Evolutionary conservation across 2,797 vertebrate species (phyloP), one percentile per base, ranked within the genome.

Genomic region (Ctenopoma kingsleyae): DNA sequence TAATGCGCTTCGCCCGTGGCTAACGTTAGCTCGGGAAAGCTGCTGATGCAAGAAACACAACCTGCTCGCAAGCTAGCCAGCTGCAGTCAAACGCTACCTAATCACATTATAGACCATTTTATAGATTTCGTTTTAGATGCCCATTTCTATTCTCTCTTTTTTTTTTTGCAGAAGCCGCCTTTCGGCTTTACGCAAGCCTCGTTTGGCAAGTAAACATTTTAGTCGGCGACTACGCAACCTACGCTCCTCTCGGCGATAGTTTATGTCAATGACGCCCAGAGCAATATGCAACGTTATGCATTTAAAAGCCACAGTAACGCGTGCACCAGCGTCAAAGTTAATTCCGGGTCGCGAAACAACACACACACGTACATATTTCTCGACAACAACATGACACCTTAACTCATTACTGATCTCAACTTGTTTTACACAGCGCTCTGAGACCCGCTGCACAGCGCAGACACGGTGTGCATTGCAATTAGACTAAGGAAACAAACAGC

Each of bases 41-140:
- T 86, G 88, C 90, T 91, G 89, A 90, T 91, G 89, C 85, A 90
- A 91, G 89, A 86, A 85, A 83, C 82, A 82, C 82, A 86, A 84
- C 79, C 85, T 80, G 81, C 87, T 88, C 60, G 41, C 23, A 46
- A 71, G 74, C 76, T 84, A 68, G 72, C 75, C 72, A 81, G 69
- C 83, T 82, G 89, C 88, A 85, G 80, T 59, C 64, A 68, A 66
- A 54, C 73, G 41, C 56, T 48, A 13, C 64, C 63, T 52, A 63
- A 65, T 12, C 65, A 70, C 53, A 78, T 46, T 67, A 40, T 38
- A 15, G 17, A 44, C 4, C 23, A 20, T 51, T 50, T 27, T 57
- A 12, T 10, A 20, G 47, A 67, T 44, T 53, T 53, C 23, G 2
- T 11, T 38, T 32, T 7, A 6, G 5, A 6, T 12, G 8, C 60